Percentiles rank a stretch among this genome's conserved stretches.
These are phyloP conservation scores for Leucopternis melanops DNA, from an alignment of 2,113 vertebrate species.

Conservation along the genomic window DNA sequence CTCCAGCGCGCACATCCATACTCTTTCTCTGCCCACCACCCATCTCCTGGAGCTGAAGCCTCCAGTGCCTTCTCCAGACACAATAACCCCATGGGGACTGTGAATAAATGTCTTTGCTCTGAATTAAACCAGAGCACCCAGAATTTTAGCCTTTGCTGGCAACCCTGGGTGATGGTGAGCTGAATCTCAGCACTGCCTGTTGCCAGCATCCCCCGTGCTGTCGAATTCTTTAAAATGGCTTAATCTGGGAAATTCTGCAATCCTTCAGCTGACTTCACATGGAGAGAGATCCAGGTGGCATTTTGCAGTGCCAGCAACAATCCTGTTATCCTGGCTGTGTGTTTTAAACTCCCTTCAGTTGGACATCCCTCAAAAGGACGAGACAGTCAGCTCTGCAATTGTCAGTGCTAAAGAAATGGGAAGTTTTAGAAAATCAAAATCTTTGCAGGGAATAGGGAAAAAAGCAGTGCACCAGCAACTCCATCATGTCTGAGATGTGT, in stretches of 20 bases:
- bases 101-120: neutral
- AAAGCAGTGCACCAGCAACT: neutral
- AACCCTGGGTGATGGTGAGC: neutral
- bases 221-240: neutral
- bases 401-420: neutral
- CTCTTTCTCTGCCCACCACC: neutral
- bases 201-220: neutral
- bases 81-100: neutral
- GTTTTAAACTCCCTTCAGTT: neutral
- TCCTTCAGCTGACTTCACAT: neutral
- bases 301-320: neutral
- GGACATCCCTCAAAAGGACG: neutral
- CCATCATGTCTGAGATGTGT: neutral
- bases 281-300: neutral
- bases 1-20: accelerated
- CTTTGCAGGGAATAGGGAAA: neutral
- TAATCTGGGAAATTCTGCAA: neutral
- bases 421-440: neutral
- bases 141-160: neutral
- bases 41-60: neutral
- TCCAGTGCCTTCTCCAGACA: neutral
- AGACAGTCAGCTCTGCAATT: neutral
- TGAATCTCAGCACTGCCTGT: neutral
- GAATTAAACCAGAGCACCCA: neutral
- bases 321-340: neutral